Evolutionary conservation across 2,888 invertebrate genomes (phyloP).

Genomic region (Panopea generosa): DNA sequence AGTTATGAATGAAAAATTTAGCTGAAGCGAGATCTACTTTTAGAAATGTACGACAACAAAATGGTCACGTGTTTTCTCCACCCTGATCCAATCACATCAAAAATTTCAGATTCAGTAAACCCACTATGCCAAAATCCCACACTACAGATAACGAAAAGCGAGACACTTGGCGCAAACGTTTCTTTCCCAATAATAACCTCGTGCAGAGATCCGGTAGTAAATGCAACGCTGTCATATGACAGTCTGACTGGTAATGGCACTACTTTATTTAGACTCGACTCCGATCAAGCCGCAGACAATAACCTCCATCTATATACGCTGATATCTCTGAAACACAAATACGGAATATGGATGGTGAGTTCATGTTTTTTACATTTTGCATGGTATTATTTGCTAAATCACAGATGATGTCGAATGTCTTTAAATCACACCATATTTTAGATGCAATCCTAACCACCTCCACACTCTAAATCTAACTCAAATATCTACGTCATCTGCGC

Average conservation of each 20-base stretch:
- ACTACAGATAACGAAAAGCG: constrained; percentile 22
- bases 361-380: too few species aligned
- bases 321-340: constrained; percentile 22
- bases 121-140: constrained; percentile 28
- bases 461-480: too few species aligned
- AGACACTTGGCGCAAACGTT: constrained; percentile 19
- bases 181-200: constrained; percentile 25
- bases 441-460: too few species aligned
- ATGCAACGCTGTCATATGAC: constrained; percentile 12
- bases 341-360: constrained; percentile 48
- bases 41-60: too few species aligned
- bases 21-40: too few species aligned
- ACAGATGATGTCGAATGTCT: neutral
- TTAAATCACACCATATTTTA: too few species aligned
- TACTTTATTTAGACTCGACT: constrained; percentile 18
- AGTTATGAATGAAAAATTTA: too few species aligned
- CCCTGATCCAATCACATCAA: too few species aligned
- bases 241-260: constrained; percentile 43
- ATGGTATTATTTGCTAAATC: neutral
- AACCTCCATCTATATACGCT: constrained; percentile 28
- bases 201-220: constrained; percentile 40
- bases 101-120: constrained; percentile 39
- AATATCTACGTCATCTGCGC: too few species aligned
- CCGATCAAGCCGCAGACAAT: neutral
- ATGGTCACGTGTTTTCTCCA: too few species aligned